phyloP scores from a whole-genome alignment of 2,888 invertebrate species.

The Epistrophe eligans region DNA sequence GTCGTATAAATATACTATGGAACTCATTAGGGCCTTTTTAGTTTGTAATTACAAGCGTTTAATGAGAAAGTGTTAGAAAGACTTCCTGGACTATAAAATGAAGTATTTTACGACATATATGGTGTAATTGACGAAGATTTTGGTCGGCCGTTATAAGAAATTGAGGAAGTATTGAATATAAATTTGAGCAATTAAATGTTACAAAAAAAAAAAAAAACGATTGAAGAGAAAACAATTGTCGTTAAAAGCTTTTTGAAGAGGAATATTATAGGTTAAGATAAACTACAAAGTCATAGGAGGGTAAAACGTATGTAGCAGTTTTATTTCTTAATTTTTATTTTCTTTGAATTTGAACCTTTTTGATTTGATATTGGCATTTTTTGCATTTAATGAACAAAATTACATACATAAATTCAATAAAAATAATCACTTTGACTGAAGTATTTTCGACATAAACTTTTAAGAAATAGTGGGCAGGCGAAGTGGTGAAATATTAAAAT shows the following conservation, averaged over 20 bases:
- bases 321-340: too few relatives aligned
- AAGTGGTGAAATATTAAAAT: too few relatives aligned
- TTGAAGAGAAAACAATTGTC: not conserved
- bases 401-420: too few relatives aligned
- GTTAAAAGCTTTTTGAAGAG: not conserved
- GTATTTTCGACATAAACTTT: too few relatives aligned
- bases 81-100: slow-evolving; percentile 60
- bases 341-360: too few relatives aligned
- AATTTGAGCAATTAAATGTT: not conserved
- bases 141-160: not conserved
- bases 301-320: too few relatives aligned
- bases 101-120: slow-evolving; percentile 32
- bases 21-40: slow-evolving; percentile 60
- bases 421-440: too few relatives aligned
- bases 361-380: too few relatives aligned
- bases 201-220: not conserved
- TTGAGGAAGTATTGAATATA: slow-evolving; percentile 1
- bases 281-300: not conserved
- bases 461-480: too few relatives aligned
- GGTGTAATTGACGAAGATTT: not conserved
- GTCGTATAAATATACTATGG: not conserved
- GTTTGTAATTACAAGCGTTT: slow-evolving; percentile 61
- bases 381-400: too few relatives aligned
- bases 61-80: slow-evolving; percentile 60
- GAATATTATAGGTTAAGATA: slow-evolving; percentile 33